These are phyloP conservation scores for Cerceris ruficornis DNA, from an alignment of 2,888 invertebrate species.

Conservation along the genomic window DNA sequence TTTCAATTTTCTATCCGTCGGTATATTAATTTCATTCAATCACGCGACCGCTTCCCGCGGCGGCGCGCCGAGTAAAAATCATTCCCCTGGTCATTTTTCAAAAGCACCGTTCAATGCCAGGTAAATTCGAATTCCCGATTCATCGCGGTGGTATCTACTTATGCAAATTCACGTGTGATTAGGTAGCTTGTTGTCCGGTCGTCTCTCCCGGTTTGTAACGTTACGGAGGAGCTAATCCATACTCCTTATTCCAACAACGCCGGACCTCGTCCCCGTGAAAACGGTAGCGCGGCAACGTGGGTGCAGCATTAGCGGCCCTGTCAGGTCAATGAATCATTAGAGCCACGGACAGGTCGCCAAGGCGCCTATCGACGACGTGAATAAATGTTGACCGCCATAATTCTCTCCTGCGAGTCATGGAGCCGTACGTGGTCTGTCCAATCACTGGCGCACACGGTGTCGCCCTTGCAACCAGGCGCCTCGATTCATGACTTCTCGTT, in stretches of 20 bases:
- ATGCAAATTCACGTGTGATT: conserved; percentile 51
- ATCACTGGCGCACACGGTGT: conserved; percentile 40
- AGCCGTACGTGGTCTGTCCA: conserved; percentile 44
- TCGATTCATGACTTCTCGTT: conserved; percentile 60
- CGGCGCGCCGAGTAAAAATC: not conserved
- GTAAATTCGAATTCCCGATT: not conserved
- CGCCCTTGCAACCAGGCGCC: conserved; percentile 56
- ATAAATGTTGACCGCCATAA: conserved; percentile 73
- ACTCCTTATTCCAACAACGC: conserved; percentile 32
- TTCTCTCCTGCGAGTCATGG: conserved; percentile 56
- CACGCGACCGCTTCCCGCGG: too few species aligned
- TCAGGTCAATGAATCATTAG: conserved; percentile 74
- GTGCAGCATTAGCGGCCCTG: conserved; percentile 67
- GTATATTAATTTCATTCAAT: too few species aligned
- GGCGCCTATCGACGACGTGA: conserved; percentile 71
- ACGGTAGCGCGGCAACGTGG: conserved; percentile 66
- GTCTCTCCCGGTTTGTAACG: conserved; percentile 29
- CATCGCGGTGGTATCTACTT: conserved; percentile 12
- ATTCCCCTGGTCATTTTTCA: not conserved
- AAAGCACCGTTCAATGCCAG: not conserved
- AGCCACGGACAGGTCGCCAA: conserved; percentile 64
- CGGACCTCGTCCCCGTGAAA: conserved; percentile 44
- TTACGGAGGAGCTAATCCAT: conserved; percentile 43
- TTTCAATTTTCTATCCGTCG: too few species aligned
- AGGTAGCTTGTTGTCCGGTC: conserved; percentile 41